These are phyloP conservation scores for Silurus asotus DNA, from an alignment of 2,113 vertebrate species.

Conservation along the genomic window DNA sequence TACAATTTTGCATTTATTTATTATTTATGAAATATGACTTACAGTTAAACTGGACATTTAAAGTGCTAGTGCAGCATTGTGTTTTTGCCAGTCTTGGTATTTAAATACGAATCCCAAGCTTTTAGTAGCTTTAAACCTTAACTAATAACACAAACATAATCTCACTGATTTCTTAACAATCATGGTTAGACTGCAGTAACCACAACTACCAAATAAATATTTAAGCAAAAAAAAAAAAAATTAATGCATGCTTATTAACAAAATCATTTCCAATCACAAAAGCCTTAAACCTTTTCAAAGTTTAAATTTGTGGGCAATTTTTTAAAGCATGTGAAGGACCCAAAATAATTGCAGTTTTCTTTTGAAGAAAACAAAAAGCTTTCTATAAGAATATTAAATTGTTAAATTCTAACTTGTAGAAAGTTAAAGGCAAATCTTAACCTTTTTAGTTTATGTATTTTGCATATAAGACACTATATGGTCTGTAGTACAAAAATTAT, in stretches of 20 bases:
- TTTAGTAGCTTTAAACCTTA: neutral
- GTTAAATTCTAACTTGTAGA: neutral
- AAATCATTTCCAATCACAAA: neutral
- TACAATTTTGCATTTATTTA: neutral
- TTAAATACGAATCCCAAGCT: neutral
- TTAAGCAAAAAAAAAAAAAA: neutral
- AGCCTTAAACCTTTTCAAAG: neutral
- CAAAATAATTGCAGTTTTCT: neutral
- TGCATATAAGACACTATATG: neutral
- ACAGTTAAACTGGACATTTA: neutral
- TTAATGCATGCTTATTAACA: neutral
- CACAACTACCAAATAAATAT: neutral
- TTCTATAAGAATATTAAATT: neutral
- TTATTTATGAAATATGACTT: slow-evolving; percentile 6
- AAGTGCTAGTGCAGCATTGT: neutral
- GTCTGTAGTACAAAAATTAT: neutral
- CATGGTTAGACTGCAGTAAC: neutral
- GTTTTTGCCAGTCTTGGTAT: neutral
- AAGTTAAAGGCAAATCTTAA: neutral
- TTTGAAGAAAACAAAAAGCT: neutral
- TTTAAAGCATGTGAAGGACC: neutral
- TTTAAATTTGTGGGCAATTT: neutral
- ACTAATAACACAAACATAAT: neutral
- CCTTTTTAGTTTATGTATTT: neutral
- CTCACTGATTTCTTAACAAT: too few relatives aligned